Conservation (phyloP, 2,113 vertebrate species). For the Thomomys bottae region DNA sequence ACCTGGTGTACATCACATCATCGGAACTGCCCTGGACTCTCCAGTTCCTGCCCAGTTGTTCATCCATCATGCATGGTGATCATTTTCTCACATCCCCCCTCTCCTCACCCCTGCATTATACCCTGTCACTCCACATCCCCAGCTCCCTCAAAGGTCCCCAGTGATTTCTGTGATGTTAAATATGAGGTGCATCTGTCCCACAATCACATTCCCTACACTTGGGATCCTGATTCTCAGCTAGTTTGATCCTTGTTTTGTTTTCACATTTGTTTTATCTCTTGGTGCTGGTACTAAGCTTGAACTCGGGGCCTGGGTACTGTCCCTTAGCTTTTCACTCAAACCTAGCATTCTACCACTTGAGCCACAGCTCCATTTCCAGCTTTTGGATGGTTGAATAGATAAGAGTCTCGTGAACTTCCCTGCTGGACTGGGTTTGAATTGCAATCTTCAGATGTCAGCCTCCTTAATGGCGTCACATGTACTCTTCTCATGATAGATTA, state of each 20-base stretch:
- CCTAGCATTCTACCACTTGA: too few relatives aligned
- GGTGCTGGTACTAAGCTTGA: too few relatives aligned
- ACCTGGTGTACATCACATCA: background rate
- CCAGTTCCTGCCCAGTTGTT: background rate
- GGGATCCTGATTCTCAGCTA: background rate
- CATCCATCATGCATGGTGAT: background rate
- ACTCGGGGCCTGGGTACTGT: too few relatives aligned
- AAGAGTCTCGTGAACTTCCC: too few relatives aligned
- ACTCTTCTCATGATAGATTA: background rate
- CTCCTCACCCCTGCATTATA: background rate
- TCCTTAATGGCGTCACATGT: background rate
- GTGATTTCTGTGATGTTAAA: background rate
- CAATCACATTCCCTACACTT: background rate
- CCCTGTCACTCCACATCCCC: background rate
- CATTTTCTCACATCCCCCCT: background rate
- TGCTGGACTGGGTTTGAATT: too few relatives aligned
- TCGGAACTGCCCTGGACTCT: background rate
- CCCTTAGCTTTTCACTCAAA: too few relatives aligned
- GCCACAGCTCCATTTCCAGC: too few relatives aligned
- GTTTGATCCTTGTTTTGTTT: background rate
- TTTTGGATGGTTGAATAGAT: too few relatives aligned
- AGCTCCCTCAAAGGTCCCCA: background rate
- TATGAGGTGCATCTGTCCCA: background rate
- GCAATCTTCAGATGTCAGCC: too few relatives aligned
- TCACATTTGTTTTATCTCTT: too few relatives aligned